These are phyloP conservation scores for Therioaphis trifolii DNA, from an alignment of 2,888 invertebrate genomes.

Conservation along the genomic window DNA sequence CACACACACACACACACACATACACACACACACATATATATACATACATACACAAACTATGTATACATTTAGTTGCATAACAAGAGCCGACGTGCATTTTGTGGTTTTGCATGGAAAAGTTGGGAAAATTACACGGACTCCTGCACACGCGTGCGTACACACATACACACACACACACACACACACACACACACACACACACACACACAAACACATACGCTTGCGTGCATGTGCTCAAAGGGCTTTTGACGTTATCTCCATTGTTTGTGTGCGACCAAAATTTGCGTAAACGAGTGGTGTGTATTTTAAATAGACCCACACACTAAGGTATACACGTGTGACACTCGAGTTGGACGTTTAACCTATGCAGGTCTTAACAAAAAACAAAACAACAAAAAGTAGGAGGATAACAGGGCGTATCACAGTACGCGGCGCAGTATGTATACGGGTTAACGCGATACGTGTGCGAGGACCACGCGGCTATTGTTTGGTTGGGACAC, in stretches of 20 bases:
- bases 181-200: too few relatives aligned
- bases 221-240: neutral
- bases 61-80: neutral
- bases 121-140: neutral
- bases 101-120: neutral
- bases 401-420: neutral
- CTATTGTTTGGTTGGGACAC: neutral
- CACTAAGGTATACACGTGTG: neutral
- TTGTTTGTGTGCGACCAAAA: neutral
- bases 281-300: neutral
- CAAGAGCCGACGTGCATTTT: neutral
- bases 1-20: too few relatives aligned
- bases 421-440: neutral
- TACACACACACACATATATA: too few relatives aligned
- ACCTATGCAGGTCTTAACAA: neutral
- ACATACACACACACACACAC: too few relatives aligned
- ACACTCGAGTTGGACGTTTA: neutral
- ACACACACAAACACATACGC: neutral
- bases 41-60: too few relatives aligned
- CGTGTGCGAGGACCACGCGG: neutral
- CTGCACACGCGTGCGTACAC: neutral
- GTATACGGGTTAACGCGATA: constrained; percentile 3
- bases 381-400: neutral
- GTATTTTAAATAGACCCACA: neutral
- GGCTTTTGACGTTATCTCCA: constrained; percentile 1